Percentiles rank a stretch among this genome's conserved stretches.
phyloP scores from a whole-genome alignment of 2,113 vertebrate species.

The Laterallus jamaicensis region DNA sequence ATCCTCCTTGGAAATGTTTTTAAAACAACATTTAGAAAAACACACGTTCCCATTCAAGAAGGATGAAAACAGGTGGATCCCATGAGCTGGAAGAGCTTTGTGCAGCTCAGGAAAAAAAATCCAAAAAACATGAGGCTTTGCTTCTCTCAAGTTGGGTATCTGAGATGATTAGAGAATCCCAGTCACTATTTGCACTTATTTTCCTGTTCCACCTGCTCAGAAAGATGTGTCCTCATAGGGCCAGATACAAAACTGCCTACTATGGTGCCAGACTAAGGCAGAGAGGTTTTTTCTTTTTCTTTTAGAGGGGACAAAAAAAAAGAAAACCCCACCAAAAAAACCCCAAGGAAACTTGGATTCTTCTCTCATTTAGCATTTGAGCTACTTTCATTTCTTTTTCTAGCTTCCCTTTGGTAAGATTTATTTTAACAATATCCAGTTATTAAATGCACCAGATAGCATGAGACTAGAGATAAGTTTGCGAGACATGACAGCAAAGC shows the following conservation, averaged over 20 bases:
- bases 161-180: neutral
- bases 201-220: neutral
- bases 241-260: neutral
- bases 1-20: neutral
- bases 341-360: neutral
- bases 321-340: neutral
- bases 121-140: neutral
- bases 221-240: neutral
- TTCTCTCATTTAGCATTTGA: neutral
- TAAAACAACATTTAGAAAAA: neutral
- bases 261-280: neutral
- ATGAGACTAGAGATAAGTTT: constrained; percentile 18
- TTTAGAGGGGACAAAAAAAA: neutral
- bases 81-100: neutral
- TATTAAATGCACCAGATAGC: constrained; percentile 46
- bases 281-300: neutral
- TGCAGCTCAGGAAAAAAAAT: neutral
- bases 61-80: neutral
- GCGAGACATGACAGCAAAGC: constrained; percentile 39
- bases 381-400: neutral
- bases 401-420: neutral
- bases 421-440: constrained; percentile 47
- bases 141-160: neutral
- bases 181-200: neutral
- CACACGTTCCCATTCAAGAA: accelerated